Percentiles rank a stretch among this genome's conserved stretches.
Evolutionary conservation across 2,797 vertebrate species (phyloP).

Genomic region (Sciaenops ocellatus): DNA sequence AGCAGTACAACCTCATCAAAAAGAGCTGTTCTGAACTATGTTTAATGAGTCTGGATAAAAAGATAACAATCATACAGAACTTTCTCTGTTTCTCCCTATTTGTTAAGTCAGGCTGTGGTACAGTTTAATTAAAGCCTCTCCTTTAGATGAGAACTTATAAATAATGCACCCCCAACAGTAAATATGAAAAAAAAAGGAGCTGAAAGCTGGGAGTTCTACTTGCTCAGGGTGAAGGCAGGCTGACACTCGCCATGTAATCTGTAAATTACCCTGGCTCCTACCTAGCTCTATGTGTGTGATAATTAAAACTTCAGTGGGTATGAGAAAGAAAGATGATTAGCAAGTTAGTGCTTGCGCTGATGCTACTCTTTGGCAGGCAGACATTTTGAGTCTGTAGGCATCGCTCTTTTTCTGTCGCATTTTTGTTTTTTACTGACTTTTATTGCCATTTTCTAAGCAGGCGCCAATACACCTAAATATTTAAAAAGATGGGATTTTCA

Average conservation of each 20-base stretch:
- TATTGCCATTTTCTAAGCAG: not conserved
- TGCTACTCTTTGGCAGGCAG: conserved; percentile 67
- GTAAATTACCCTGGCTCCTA: conserved; percentile 77
- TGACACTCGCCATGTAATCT: conserved; percentile 82
- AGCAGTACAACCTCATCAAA: no score
- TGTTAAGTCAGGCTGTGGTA: conserved; percentile 32
- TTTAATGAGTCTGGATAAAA: conserved; percentile 1
- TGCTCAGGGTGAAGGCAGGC: conserved; percentile 72
- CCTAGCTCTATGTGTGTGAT: conserved; percentile 63
- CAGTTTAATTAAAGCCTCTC: conserved; percentile 45
- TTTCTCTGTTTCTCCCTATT: not conserved
- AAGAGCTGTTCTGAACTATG: not conserved
- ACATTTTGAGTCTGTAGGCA: conserved; percentile 38
- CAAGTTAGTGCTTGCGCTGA: conserved; percentile 82
- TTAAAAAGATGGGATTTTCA: conserved; percentile 16
- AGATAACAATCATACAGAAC: not conserved
- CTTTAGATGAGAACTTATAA: conserved; percentile 44
- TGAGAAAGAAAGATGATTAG: conserved; percentile 80
- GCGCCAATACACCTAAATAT: conserved; percentile 7
- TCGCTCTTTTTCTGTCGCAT: conserved; percentile 40
- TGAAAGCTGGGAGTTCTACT: conserved; percentile 69
- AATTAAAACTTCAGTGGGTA: conserved; percentile 81
- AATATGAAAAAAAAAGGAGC: conserved; percentile 48
- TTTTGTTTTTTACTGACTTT: conserved; percentile 30
- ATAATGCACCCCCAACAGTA: conserved; percentile 28